A percentile compares a stretch with the other conserved stretches of the same genome.
These are phyloP conservation scores for Exaiptasia diaphana DNA, from an alignment of 64 coral and sea anemone genomes.

Conservation along the genomic window DNA sequence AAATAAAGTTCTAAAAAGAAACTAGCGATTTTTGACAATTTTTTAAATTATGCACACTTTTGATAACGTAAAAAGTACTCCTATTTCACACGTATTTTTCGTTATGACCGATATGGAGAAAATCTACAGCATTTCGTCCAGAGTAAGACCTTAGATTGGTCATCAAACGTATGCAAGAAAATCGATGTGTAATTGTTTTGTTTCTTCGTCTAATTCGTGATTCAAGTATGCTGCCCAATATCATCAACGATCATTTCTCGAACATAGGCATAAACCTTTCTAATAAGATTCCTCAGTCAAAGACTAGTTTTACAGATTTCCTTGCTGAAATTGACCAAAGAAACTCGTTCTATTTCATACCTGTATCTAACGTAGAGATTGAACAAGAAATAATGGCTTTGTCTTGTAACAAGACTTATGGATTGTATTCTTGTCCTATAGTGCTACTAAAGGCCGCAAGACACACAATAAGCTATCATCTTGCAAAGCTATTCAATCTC, in stretches of 20 bases:
- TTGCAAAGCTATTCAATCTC: slow-evolving; percentile 1
- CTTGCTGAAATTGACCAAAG: neutral
- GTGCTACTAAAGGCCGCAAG: neutral
- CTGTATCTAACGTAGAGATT: neutral
- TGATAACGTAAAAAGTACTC: too few species aligned
- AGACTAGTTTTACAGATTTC: neutral
- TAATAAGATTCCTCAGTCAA: neutral
- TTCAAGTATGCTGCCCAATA: neutral
- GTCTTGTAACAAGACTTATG: slow-evolving; percentile 15
- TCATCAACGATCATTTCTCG: slow-evolving; percentile 21
- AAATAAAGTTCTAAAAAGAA: too few species aligned
- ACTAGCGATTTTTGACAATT: too few species aligned
- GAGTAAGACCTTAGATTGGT: too few species aligned
- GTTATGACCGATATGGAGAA: too few species aligned
- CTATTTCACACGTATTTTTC: too few species aligned
- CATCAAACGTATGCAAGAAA: too few species aligned
- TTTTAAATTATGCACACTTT: too few species aligned
- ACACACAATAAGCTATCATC: neutral
- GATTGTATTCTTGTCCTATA: slow-evolving; percentile 3
- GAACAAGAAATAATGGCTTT: neutral
- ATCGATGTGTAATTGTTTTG: too few species aligned
- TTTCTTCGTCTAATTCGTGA: too few species aligned
- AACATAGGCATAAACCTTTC: neutral
- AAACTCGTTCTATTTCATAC: neutral
- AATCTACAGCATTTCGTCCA: too few species aligned